phyloP scores from a whole-genome alignment of 2,888 invertebrate genomes.

The Ptycholaimellus sp. region DNA sequence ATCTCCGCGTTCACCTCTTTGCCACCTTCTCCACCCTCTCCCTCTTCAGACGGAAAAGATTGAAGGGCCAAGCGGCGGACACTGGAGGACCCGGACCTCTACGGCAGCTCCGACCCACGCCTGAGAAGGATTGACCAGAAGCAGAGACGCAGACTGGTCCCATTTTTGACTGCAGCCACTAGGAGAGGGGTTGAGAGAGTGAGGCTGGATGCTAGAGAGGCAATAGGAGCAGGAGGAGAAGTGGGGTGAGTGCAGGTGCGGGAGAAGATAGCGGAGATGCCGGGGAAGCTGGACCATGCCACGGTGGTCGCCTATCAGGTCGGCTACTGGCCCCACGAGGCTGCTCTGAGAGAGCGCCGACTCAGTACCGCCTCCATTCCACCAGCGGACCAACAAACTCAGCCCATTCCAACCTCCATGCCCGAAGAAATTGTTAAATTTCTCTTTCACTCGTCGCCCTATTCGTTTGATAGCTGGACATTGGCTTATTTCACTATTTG shows the following conservation, averaged over 20 bases:
- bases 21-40: not conserved
- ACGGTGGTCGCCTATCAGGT: conserved; percentile 48
- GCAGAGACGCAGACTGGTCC: conserved; percentile 6
- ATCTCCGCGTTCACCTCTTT: conserved; percentile 35
- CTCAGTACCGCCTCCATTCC: too few species aligned
- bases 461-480: too few species aligned
- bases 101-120: conserved; percentile 26
- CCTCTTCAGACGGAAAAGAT: not conserved
- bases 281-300: conserved; percentile 68
- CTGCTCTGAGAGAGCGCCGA: too few species aligned
- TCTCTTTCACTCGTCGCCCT: too few species aligned
- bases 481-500: too few species aligned
- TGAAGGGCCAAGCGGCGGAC: conserved; percentile 50
- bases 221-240: too few species aligned
- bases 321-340: conserved; percentile 31
- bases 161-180: not conserved
- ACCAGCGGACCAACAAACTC: too few species aligned
- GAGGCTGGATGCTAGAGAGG: too few species aligned
- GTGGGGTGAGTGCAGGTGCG: conserved; percentile 45
- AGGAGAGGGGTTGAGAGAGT: not conserved
- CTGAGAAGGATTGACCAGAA: conserved; percentile 7
- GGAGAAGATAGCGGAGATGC: conserved; percentile 49
- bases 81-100: conserved; percentile 53
- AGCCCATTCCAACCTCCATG: too few species aligned
- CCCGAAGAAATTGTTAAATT: too few species aligned